A percentile compares a stretch with the other conserved stretches of the same genome.
Evolutionary conservation across 2,888 invertebrate genomes (phyloP).

Genomic region (Maniola hyperantus): DNA sequence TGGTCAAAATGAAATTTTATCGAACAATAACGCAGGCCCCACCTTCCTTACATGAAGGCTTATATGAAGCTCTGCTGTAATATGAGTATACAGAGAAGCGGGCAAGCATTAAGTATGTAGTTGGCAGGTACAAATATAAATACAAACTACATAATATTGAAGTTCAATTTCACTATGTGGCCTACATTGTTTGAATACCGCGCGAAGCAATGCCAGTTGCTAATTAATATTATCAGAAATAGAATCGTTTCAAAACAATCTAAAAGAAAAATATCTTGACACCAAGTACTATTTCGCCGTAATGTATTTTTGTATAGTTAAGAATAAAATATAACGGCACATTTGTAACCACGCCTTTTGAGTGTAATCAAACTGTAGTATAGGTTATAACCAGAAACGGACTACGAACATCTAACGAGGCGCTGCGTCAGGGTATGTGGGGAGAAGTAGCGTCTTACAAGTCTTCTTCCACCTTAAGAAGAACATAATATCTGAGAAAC

Average conservation of each 20-base stretch:
- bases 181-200: constrained; percentile 20
- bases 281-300: constrained; percentile 7
- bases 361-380: not conserved
- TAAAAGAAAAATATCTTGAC: constrained; percentile 18
- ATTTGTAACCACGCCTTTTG: not conserved
- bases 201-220: constrained; percentile 22
- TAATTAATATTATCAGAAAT: constrained; percentile 27
- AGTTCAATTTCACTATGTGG: constrained; percentile 23
- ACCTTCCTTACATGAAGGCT: not conserved
- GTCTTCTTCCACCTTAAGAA: too few species aligned
- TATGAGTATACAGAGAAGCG: constrained; percentile 31
- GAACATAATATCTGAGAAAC: too few species aligned
- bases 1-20: not conserved
- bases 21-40: not conserved
- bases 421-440: not conserved
- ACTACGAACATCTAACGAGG: too few species aligned
- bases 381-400: not conserved
- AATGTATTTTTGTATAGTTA: not conserved
- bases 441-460: too few species aligned
- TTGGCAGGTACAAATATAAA: constrained; percentile 6
- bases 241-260: constrained; percentile 25
- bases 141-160: constrained; percentile 17
- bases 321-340: not conserved
- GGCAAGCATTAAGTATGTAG: too few species aligned
- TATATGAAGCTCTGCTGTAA: not conserved